Evolutionary conservation across 2,888 invertebrate species (phyloP).

Genomic region (Lithosia quadra): DNA sequence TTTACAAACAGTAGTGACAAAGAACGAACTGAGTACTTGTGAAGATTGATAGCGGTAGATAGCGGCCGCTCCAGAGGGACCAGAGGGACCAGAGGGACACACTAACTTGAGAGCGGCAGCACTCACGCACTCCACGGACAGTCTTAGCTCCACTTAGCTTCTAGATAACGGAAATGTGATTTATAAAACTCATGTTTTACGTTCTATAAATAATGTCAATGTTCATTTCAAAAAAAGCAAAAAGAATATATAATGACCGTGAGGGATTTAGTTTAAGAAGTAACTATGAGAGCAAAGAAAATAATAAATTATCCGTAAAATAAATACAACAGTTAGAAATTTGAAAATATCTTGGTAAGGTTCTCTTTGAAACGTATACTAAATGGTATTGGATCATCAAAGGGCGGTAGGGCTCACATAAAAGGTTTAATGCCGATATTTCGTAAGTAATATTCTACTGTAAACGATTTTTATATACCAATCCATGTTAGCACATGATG

Average conservation of each 20-base stretch:
- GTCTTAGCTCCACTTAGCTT: too few relatives aligned
- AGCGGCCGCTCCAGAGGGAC: not conserved
- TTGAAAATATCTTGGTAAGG: not conserved
- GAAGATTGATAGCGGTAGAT: constrained; percentile 6
- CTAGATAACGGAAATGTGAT: not conserved
- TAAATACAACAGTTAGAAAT: not conserved
- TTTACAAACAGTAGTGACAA: not conserved
- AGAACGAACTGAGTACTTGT: not conserved
- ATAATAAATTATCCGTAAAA: not conserved
- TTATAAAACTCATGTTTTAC: not conserved
- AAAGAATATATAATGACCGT: not conserved
- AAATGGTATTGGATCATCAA: not conserved
- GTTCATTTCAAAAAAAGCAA: too few relatives aligned
- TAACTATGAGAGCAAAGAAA: not conserved
- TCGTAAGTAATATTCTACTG: not conserved
- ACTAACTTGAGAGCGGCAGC: not conserved
- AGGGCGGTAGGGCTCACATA: not conserved
- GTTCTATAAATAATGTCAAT: not conserved
- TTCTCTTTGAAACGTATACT: constrained; percentile 4
- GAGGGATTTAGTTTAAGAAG: not conserved
- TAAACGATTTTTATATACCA: not conserved
- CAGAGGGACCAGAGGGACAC: not conserved
- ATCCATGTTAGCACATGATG: not conserved
- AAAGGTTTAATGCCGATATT: not conserved
- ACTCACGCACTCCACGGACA: not conserved